Conservation (phyloP, 2,113 vertebrate genomes). For the Ageneiosus marmoratus region DNA sequence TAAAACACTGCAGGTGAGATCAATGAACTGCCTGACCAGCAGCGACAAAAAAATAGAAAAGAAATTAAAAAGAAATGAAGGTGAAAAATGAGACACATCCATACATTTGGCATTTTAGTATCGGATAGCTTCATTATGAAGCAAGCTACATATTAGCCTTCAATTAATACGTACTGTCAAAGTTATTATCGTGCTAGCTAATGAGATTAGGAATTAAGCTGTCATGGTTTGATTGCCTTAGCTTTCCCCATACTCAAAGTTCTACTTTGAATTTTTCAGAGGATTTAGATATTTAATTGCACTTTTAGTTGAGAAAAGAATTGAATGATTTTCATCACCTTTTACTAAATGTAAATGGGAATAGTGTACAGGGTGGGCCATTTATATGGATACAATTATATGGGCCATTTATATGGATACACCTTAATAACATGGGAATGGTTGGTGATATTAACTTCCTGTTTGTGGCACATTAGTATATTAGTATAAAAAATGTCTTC, state of each 20-base stretch:
- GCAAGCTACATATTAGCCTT: neutral
- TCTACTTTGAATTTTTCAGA: neutral
- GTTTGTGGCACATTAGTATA: too few relatives aligned
- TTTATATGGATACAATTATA: too few relatives aligned
- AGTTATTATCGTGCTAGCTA: neutral
- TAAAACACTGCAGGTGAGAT: neutral
- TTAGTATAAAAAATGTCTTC: too few relatives aligned
- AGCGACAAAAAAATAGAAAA: neutral
- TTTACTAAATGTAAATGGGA: neutral
- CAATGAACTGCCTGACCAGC: neutral
- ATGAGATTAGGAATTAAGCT: neutral
- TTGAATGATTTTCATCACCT: too few relatives aligned
- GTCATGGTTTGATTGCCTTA: neutral
- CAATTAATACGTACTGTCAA: neutral
- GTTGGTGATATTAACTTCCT: too few relatives aligned
- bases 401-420: too few relatives aligned
- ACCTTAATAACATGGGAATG: too few relatives aligned
- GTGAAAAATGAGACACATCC: neutral
- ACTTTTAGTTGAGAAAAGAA: neutral
- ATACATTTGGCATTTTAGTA: neutral
- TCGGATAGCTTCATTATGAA: neutral
- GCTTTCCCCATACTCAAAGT: neutral
- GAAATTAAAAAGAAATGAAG: neutral
- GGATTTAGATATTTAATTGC: neutral
- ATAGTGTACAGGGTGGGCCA: too few relatives aligned